These are phyloP conservation scores for Myotis davidii DNA, from an alignment of 2,113 vertebrate genomes.

Conservation along the genomic window DNA sequence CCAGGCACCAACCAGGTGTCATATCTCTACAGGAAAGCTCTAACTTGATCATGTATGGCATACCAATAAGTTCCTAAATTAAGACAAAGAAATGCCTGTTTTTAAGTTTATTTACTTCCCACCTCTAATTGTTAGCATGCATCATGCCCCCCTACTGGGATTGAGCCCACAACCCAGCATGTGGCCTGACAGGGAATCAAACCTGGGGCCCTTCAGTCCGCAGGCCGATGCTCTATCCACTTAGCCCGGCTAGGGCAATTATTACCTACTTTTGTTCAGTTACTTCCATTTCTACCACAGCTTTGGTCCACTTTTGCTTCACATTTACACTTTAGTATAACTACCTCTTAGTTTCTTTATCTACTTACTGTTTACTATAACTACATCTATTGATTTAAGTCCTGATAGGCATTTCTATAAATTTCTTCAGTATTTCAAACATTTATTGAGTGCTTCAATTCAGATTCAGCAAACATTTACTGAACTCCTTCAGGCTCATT, in stretches of 20 bases:
- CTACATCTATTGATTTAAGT: not conserved
- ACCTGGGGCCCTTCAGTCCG: too few species aligned
- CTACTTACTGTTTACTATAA: not conserved
- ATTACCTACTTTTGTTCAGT: not conserved
- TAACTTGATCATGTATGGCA: not conserved
- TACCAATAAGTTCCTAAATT: not conserved
- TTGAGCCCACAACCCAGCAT: too few species aligned
- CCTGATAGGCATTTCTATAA: not conserved
- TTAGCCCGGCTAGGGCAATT: too few species aligned
- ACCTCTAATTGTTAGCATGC: not conserved
- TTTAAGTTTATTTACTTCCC: not conserved
- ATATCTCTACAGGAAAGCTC: not conserved
- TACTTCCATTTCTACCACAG: not conserved
- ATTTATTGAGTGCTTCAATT: constrained; percentile 7
- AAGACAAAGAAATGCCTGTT: constrained; percentile 5
- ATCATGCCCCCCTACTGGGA: too few species aligned
- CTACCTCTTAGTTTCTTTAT: not conserved
- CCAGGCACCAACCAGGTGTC: not conserved
- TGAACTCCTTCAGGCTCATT: constrained; percentile 10
- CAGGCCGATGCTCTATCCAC: too few species aligned
- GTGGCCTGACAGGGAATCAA: too few species aligned
- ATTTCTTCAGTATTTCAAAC: constrained; percentile 38
- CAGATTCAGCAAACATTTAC: constrained; percentile 38
- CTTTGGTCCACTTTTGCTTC: not conserved
- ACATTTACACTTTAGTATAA: not conserved